Evolutionary conservation across 2,888 invertebrate genomes (phyloP).

Genomic region (Pterobdella sp.): DNA sequence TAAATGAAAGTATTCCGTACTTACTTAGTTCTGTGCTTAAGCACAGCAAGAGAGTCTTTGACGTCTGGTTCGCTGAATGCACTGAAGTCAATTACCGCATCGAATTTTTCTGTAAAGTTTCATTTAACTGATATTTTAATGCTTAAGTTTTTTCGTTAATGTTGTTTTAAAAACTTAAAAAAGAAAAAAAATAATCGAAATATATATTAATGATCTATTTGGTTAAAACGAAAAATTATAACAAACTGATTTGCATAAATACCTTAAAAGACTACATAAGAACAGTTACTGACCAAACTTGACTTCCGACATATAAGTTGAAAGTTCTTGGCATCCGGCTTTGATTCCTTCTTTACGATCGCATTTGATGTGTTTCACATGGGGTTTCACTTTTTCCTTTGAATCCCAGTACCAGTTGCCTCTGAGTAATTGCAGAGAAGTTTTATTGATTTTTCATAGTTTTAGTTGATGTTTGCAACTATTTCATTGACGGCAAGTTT

Average conservation of each 20-base stretch:
- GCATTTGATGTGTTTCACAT: slow-evolving; percentile 46
- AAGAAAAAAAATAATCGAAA: background rate
- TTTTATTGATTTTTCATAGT: too few relatives aligned
- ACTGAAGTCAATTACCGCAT: slow-evolving; percentile 52
- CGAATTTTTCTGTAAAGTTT: slow-evolving; percentile 42
- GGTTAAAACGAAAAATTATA: background rate
- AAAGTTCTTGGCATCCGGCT: slow-evolving; percentile 15
- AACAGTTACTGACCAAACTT: too few relatives aligned
- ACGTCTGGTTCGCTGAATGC: slow-evolving; percentile 50
- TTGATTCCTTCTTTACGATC: slow-evolving; percentile 43
- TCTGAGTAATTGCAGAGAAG: too few relatives aligned
- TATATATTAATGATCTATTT: slow-evolving; percentile 5
- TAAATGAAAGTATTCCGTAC: background rate
- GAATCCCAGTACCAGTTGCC: slow-evolving; percentile 54
- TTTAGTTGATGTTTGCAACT: too few relatives aligned
- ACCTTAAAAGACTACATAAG: background rate
- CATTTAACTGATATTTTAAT: too few relatives aligned
- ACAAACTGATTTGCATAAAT: background rate
- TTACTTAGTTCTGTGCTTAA: slow-evolving; percentile 43
- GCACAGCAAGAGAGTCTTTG: slow-evolving; percentile 44
- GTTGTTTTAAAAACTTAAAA: background rate
- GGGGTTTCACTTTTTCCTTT: slow-evolving; percentile 37
- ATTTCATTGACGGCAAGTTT: too few relatives aligned
- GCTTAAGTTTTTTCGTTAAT: background rate
- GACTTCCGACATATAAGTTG: slow-evolving; percentile 1